These are phyloP conservation scores for Caprella mutica DNA, from an alignment of 2,888 invertebrate genomes.

Conservation along the genomic window DNA sequence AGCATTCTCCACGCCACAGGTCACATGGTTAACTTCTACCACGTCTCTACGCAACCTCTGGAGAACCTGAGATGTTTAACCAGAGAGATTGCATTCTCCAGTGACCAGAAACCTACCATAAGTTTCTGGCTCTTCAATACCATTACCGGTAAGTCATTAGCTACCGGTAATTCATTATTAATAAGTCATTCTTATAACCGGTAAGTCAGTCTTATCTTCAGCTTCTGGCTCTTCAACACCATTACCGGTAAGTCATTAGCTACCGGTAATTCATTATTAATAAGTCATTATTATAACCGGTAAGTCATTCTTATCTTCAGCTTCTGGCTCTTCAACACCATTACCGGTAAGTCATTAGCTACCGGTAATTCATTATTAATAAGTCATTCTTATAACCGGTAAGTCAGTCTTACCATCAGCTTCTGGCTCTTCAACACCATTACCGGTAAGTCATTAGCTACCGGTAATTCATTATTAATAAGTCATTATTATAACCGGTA, in stretches of 20 bases:
- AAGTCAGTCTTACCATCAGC: slow-evolving; percentile 83
- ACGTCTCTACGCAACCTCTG: slow-evolving; percentile 87
- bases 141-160: slow-evolving; percentile 81
- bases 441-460: too few relatives aligned
- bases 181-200: too few relatives aligned
- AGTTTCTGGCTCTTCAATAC: slow-evolving; percentile 93
- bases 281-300: too few relatives aligned
- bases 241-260: slow-evolving; percentile 87
- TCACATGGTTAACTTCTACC: slow-evolving; percentile 94
- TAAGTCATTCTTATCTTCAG: slow-evolving; percentile 88
- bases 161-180: too few relatives aligned
- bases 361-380: too few relatives aligned
- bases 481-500: too few relatives aligned
- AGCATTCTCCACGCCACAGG: slow-evolving; percentile 84
- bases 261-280: too few relatives aligned
- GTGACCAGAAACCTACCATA: slow-evolving; percentile 86
- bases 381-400: too few relatives aligned
- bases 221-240: slow-evolving; percentile 91
- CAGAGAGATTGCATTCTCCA: slow-evolving; percentile 83
- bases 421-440: slow-evolving; percentile 94
- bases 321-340: slow-evolving; percentile 90
- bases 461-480: too few relatives aligned
- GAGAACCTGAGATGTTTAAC: slow-evolving; percentile 85
- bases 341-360: too few relatives aligned
- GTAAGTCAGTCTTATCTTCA: slow-evolving; percentile 88